A percentile compares a stretch with the other conserved stretches of the same genome.
phyloP scores from a whole-genome alignment of 2,888 invertebrate genomes.

The Microdon myrmicae region DNA sequence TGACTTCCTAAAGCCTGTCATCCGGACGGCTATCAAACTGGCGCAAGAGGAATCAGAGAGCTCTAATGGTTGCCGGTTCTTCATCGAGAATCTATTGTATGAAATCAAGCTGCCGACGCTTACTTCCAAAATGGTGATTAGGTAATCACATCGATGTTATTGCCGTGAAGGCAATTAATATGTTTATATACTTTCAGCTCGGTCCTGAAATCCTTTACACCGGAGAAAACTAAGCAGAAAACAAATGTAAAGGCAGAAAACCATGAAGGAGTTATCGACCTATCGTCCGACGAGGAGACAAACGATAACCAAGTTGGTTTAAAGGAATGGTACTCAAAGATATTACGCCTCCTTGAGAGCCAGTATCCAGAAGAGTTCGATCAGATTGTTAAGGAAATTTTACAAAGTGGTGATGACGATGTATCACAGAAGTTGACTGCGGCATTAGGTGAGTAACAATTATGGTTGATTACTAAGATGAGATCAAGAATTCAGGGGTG shows the following conservation, averaged over 20 bases:
- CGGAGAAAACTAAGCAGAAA: conserved; percentile 41
- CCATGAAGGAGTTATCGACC: conserved; percentile 62
- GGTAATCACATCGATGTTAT: conserved; percentile 61
- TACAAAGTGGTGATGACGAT: conserved; percentile 61
- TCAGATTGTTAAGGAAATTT: conserved; percentile 72
- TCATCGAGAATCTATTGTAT: conserved; percentile 71
- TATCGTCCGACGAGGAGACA: conserved; percentile 62
- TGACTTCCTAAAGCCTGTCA: conserved; percentile 71
- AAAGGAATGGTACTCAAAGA: conserved; percentile 69
- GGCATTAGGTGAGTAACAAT: too few relatives aligned
- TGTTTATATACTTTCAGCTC: conserved; percentile 64
- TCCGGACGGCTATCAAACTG: conserved; percentile 69
- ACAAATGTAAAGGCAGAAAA: conserved; percentile 52
- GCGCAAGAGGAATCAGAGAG: conserved; percentile 69
- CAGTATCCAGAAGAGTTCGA: conserved; percentile 81
- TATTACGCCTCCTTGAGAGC: conserved; percentile 73
- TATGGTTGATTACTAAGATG: too few relatives aligned
- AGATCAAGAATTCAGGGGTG: too few relatives aligned
- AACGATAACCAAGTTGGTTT: conserved; percentile 55
- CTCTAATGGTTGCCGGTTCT: conserved; percentile 67
- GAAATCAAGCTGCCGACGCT: conserved; percentile 71
- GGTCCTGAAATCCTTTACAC: conserved; percentile 66
- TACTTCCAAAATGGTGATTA: conserved; percentile 70
- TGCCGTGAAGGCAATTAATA: conserved; percentile 67
- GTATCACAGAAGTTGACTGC: conserved; percentile 5